A percentile compares a stretch with the other conserved stretches of the same genome.
phyloP scores from a whole-genome alignment of 2,113 vertebrate genomes.

The Nothoprocta perdicaria region DNA sequence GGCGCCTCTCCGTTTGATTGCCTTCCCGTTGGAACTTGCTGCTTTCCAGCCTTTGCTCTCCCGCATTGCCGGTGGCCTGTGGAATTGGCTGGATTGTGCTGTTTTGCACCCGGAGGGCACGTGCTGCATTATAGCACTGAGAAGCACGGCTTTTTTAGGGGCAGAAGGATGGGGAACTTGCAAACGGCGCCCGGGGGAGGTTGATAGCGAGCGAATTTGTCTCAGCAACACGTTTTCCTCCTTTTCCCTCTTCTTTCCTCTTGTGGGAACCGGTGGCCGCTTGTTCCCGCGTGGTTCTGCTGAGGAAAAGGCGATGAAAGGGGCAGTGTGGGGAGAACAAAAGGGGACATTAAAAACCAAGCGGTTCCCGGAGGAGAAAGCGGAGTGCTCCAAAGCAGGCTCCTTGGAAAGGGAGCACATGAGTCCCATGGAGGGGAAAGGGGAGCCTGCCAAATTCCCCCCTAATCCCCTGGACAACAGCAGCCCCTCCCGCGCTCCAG shows the following conservation, averaged over 20 bases:
- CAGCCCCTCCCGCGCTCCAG: conserved; percentile 26
- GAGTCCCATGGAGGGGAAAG: conserved; percentile 34
- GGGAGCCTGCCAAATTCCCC: conserved; percentile 60
- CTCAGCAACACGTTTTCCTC: rapidly evolving
- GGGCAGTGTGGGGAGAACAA: conserved; percentile 10
- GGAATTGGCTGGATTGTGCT: neutral
- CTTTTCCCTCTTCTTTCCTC: neutral
- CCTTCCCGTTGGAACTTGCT: neutral
- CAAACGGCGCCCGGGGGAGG: neutral
- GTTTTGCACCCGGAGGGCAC: neutral
- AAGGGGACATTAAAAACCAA: conserved; percentile 59
- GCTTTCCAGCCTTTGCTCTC: neutral
- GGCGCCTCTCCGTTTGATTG: neutral
- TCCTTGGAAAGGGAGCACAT: conserved; percentile 52
- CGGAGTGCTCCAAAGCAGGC: neutral
- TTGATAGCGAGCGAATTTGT: neutral
- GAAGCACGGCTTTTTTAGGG: neutral
- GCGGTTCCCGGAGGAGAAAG: conserved; percentile 34
- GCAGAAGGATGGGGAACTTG: neutral
- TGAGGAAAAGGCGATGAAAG: conserved; percentile 18
- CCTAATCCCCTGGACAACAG: conserved; percentile 62
- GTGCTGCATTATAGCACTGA: neutral
- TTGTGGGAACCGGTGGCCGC: conserved; percentile 4
- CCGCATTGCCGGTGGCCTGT: too few relatives aligned
- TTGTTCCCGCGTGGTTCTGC: neutral